Percentiles rank a stretch among this genome's conserved stretches.
These are phyloP conservation scores for Cryptocheilus praepositus DNA, from an alignment of 2,888 invertebrate genomes.

Conservation along the genomic window DNA sequence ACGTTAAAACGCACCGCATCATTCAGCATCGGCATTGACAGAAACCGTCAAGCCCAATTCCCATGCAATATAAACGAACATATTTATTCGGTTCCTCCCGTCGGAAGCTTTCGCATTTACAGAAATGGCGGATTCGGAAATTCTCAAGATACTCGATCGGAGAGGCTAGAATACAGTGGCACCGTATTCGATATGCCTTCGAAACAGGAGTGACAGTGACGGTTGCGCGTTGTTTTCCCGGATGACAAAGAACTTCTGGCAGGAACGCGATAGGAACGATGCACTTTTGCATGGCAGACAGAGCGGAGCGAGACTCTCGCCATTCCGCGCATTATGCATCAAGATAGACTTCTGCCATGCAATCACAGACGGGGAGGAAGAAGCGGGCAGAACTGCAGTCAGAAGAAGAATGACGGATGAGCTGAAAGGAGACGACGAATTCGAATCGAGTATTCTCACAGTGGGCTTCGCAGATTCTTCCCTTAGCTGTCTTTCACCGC, in stretches of 20 bases:
- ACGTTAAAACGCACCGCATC: too few species aligned
- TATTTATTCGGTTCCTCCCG: too few species aligned
- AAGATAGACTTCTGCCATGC: constrained; percentile 33
- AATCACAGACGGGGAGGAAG: constrained; percentile 24
- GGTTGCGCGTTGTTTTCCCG: not conserved
- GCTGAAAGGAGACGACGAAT: constrained; percentile 17
- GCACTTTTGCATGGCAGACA: not conserved
- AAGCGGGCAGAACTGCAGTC: constrained; percentile 1
- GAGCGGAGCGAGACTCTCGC: not conserved
- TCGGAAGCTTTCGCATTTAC: too few species aligned
- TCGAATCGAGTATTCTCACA: constrained; percentile 47
- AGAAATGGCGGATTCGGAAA: too few species aligned
- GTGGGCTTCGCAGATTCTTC: constrained; percentile 22
- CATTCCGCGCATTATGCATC: constrained; percentile 36
- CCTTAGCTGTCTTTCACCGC: constrained; percentile 17
- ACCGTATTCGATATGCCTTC: not conserved
- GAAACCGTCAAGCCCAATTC: too few species aligned
- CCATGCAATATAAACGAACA: too few species aligned
- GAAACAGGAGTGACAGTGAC: not conserved
- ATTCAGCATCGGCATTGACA: too few species aligned
- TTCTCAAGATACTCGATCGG: not conserved
- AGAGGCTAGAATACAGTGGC: too few species aligned
- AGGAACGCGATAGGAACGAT: constrained; percentile 14
- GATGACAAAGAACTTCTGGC: not conserved
- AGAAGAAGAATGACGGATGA: constrained; percentile 10